Evolutionary conservation across 2,888 invertebrate species (phyloP).

Genomic region (Aspidiotus rigidus): DNA sequence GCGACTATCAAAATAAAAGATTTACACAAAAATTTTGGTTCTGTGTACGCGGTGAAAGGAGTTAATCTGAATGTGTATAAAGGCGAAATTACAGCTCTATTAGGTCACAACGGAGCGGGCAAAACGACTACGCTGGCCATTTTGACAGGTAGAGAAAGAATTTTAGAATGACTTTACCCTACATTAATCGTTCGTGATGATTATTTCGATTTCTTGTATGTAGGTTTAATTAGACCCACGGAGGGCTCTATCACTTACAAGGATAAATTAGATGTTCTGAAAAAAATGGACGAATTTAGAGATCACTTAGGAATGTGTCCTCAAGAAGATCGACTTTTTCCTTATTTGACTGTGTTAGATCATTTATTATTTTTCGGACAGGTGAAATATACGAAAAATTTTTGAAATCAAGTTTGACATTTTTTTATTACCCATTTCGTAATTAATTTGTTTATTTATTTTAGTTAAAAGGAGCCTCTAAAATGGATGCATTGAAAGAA

Average conservation of each 20-base stretch:
- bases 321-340: slow-evolving; percentile 76
- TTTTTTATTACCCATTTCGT: neutral
- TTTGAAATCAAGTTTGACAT: neutral
- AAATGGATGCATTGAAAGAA: slow-evolving; percentile 47
- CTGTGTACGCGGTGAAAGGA: slow-evolving; percentile 14
- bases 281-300: slow-evolving; percentile 57
- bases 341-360: slow-evolving; percentile 69
- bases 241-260: slow-evolving; percentile 19
- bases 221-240: slow-evolving; percentile 13
- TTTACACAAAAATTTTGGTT: slow-evolving; percentile 24
- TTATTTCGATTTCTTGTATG: slow-evolving; percentile 52
- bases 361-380: slow-evolving; percentile 71
- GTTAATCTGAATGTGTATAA: slow-evolving; percentile 58
- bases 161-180: slow-evolving; percentile 79
- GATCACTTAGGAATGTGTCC: slow-evolving; percentile 73
- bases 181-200: slow-evolving; percentile 66
- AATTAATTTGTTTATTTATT: neutral
- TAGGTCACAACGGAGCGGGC: slow-evolving; percentile 83
- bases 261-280: slow-evolving; percentile 54
- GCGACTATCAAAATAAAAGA: slow-evolving; percentile 10
- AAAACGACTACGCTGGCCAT: slow-evolving; percentile 71
- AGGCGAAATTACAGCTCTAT: slow-evolving; percentile 73
- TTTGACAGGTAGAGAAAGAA: slow-evolving; percentile 52
- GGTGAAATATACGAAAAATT: slow-evolving; percentile 18
- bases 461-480: slow-evolving; percentile 49